These are phyloP conservation scores for Butorides virescens DNA, from an alignment of 2,113 vertebrate genomes.

Conservation along the genomic window DNA sequence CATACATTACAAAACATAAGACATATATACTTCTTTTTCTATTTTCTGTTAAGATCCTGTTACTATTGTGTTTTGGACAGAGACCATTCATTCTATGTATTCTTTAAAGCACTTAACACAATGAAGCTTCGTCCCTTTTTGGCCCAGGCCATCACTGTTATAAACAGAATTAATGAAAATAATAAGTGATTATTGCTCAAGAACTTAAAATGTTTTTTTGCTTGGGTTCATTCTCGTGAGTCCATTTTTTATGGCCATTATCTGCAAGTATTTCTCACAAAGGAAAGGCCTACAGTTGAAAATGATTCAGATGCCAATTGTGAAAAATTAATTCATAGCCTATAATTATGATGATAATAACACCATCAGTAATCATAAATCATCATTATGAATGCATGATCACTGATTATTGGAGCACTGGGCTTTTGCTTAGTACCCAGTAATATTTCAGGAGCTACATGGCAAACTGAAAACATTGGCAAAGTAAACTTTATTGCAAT, in stretches of 20 bases:
- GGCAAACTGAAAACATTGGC: not conserved
- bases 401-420: not conserved
- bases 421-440: not conserved
- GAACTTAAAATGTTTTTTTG: not conserved
- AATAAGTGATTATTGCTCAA: not conserved
- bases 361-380: constrained; percentile 42
- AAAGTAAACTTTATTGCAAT: constrained; percentile 6
- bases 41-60: not conserved
- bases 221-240: not conserved
- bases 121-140: not conserved
- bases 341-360: constrained; percentile 40
- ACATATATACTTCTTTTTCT: not conserved
- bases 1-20: not conserved
- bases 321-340: constrained; percentile 45
- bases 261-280: not conserved
- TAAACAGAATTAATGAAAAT: not conserved
- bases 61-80: not conserved
- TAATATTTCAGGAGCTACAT: not conserved
- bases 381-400: constrained; percentile 7
- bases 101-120: not conserved
- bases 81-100: not conserved
- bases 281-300: not conserved
- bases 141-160: not conserved
- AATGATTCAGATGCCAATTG: not conserved
- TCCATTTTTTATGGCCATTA: not conserved